Conservation (phyloP, 1,140 invertebrate species). For the Brachionus plicatilis region DNA sequence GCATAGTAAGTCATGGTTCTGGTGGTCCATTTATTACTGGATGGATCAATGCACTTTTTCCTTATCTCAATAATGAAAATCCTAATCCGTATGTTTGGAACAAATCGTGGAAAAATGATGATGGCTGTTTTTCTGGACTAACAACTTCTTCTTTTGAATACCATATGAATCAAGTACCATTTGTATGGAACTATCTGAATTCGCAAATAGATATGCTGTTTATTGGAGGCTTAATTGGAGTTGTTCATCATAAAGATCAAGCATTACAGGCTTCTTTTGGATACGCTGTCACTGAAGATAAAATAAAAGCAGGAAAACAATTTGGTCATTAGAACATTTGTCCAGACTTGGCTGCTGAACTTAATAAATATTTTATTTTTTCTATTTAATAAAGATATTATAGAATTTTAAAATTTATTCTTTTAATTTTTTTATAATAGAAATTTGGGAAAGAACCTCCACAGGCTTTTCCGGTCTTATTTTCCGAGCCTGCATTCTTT, state of each 20-base stretch:
- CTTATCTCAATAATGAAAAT: neutral
- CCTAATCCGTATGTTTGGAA: constrained; percentile 12
- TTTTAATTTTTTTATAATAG: neutral
- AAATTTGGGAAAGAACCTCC: too few relatives aligned
- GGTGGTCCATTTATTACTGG: constrained; percentile 18
- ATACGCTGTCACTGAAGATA: constrained; percentile 3
- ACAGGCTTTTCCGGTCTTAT: too few relatives aligned
- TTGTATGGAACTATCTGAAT: constrained; percentile 25
- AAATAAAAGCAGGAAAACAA: neutral
- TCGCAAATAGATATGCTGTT: constrained; percentile 21
- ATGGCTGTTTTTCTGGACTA: neutral
- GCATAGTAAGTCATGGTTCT: neutral
- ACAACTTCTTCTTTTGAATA: constrained; percentile 15
- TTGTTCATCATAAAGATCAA: neutral
- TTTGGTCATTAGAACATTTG: neutral
- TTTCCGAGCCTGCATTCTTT: too few relatives aligned
- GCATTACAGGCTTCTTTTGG: constrained; percentile 6
- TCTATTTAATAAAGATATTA: neutral
- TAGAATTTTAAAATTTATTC: neutral
- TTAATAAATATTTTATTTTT: neutral
- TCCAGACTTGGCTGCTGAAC: neutral
- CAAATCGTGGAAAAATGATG: neutral
- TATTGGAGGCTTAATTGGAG: constrained; percentile 16
- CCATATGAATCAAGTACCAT: constrained; percentile 39
- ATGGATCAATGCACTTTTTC: constrained; percentile 37